Percentiles rank a stretch among this genome's conserved stretches.
These are phyloP conservation scores for Cossypha heuglini DNA, from an alignment of 2,797 vertebrate genomes.

Conservation along the genomic window DNA sequence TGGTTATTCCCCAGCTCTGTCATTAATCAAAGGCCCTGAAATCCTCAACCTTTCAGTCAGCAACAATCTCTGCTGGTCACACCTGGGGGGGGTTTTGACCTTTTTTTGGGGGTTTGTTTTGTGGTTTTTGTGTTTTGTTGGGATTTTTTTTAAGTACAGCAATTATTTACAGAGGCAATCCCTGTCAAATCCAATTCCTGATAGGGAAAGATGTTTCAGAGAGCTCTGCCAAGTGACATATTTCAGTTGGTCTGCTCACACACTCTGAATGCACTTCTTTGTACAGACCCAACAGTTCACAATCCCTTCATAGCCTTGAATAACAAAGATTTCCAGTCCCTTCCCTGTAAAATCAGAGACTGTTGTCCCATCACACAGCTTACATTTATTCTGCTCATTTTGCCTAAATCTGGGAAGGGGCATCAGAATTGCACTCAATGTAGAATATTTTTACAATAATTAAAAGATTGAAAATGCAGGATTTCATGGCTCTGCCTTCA, in stretches of 20 bases:
- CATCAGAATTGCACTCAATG: background rate
- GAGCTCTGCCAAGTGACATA: background rate
- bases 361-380: background rate
- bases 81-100: background rate
- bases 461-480: background rate
- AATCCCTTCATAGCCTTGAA: background rate
- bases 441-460: background rate
- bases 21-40: background rate
- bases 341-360: background rate
- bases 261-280: background rate
- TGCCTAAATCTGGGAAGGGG: accelerated
- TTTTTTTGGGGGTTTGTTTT: background rate
- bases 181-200: background rate
- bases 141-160: background rate
- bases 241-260: background rate
- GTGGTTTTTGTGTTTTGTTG: background rate
- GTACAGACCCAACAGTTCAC: background rate
- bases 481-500: background rate
- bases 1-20: background rate
- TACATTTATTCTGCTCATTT: background rate
- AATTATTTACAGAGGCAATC: background rate
- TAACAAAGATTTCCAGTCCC: background rate
- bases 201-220: background rate
- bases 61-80: background rate
- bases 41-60: background rate